Percentiles rank a stretch among this genome's conserved stretches.
These are phyloP conservation scores for Athrips mouffetella DNA, from an alignment of 2,888 invertebrate genomes.

Conservation along the genomic window DNA sequence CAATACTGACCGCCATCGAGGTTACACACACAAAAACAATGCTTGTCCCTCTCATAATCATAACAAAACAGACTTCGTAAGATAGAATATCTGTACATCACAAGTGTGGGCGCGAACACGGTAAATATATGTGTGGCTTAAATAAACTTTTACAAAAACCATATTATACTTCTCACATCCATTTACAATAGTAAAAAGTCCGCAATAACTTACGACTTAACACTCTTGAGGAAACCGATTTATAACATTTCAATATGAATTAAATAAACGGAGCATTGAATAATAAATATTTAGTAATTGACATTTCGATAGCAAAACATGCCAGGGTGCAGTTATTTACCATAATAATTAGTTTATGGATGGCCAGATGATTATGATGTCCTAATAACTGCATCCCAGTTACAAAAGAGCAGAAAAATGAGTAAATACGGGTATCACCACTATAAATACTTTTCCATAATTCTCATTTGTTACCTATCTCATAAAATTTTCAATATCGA, in stretches of 20 bases:
- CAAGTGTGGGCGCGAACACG: not conserved
- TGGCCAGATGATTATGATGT: not conserved
- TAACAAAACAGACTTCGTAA: no score
- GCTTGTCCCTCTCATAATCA: no score
- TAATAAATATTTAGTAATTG: slow-evolving; percentile 52
- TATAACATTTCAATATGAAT: slow-evolving; percentile 26
- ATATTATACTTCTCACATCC: slow-evolving; percentile 72
- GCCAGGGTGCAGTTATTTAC: slow-evolving; percentile 12
- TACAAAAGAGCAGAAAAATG: slow-evolving; percentile 39
- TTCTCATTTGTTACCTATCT: slow-evolving; percentile 57
- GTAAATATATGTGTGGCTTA: slow-evolving; percentile 9
- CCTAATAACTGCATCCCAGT: slow-evolving; percentile 29
- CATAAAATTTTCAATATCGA: slow-evolving; percentile 59
- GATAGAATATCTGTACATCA: no score
- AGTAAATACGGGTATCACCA: slow-evolving; percentile 50
- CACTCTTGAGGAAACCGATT: slow-evolving; percentile 31
- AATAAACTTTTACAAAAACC: slow-evolving; percentile 53
- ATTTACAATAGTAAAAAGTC: slow-evolving; percentile 36
- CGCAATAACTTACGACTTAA: slow-evolving; percentile 39
- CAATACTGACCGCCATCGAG: no score
- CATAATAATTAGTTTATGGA: not conserved
- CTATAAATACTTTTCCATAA: slow-evolving; percentile 64
- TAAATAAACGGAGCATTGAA: slow-evolving; percentile 35
- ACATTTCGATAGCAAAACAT: slow-evolving; percentile 48
- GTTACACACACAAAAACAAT: no score